phyloP scores from a whole-genome alignment of 2,113 vertebrate genomes.

The Sebastes fasciatus region DNA sequence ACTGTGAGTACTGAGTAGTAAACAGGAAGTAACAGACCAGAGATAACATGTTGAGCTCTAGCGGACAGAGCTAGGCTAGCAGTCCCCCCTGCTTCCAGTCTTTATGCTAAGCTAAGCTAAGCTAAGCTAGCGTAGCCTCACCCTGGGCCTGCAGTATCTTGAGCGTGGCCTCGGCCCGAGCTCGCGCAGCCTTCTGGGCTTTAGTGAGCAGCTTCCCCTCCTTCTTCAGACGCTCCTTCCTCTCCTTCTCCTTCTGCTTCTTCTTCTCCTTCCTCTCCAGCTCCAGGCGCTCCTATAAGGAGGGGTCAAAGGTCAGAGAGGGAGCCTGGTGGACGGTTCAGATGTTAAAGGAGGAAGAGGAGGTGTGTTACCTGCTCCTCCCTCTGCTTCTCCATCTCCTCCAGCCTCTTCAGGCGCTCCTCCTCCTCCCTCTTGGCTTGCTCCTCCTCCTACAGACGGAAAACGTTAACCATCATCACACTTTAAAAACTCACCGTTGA shows the following conservation, averaged over 20 bases:
- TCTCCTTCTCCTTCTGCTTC: slow-evolving; percentile 98
- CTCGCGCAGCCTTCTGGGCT: slow-evolving; percentile 92
- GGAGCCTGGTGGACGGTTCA: not conserved
- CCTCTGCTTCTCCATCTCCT: slow-evolving; percentile 93
- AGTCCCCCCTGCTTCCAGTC: too few species aligned
- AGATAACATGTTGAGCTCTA: too few species aligned
- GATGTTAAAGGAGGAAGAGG: not conserved
- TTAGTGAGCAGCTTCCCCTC: slow-evolving; percentile 97
- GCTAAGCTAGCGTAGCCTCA: slow-evolving; percentile 62
- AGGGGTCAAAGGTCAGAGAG: slow-evolving; percentile 15
- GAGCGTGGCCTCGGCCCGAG: slow-evolving; percentile 92
- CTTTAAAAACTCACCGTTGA: not conserved
- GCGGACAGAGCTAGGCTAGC: too few species aligned
- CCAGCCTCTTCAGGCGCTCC: slow-evolving; percentile 88
- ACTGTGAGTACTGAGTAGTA: too few species aligned
- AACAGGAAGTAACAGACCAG: too few species aligned
- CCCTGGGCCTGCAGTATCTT: slow-evolving; percentile 95
- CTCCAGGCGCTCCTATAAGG: slow-evolving; percentile 91
- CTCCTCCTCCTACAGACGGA: slow-evolving; percentile 88
- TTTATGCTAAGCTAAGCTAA: not conserved
- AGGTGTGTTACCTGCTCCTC: slow-evolving; percentile 89
- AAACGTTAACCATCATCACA: not conserved
- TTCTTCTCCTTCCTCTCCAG: slow-evolving; percentile 96
- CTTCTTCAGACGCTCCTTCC: slow-evolving; percentile 97
- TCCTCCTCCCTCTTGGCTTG: slow-evolving; percentile 92